These are phyloP conservation scores for Troglohyphantes excavatus DNA, from an alignment of 2,888 invertebrate species.

Conservation along the genomic window DNA sequence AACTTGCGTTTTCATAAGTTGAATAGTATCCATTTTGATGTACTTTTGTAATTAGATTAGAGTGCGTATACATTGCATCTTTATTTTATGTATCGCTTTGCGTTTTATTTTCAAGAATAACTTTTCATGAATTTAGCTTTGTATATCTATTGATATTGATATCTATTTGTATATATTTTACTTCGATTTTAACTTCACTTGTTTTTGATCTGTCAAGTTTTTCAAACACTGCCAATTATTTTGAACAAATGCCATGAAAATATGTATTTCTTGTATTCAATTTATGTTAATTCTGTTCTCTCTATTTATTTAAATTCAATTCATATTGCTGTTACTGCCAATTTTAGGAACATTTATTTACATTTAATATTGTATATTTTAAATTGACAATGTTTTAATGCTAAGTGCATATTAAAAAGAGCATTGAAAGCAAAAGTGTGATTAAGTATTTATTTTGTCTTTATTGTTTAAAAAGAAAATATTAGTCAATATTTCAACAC, in stretches of 20 bases:
- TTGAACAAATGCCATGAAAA: constrained; percentile 25
- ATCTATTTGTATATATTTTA: constrained; percentile 18
- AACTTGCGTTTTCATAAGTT: too few species aligned
- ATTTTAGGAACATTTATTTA: not conserved
- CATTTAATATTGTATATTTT: not conserved
- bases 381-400: not conserved
- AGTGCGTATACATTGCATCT: not conserved
- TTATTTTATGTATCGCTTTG: not conserved
- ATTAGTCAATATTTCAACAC: not conserved
- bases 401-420: not conserved
- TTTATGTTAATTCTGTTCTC: not conserved
- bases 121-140: not conserved
- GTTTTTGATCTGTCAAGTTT: not conserved
- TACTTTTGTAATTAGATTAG: not conserved
- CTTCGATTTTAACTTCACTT: not conserved
- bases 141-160: not conserved
- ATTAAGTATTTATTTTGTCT: not conserved
- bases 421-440: not conserved
- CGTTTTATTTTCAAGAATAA: not conserved
- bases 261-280: not conserved
- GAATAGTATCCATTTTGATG: not conserved
- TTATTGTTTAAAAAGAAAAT: not conserved
- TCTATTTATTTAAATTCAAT: not conserved
- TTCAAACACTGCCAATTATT: constrained; percentile 25
- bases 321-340: not conserved